phyloP scores from a whole-genome alignment of 2,888 invertebrate species.

The Pachycephus smyrnensis region DNA sequence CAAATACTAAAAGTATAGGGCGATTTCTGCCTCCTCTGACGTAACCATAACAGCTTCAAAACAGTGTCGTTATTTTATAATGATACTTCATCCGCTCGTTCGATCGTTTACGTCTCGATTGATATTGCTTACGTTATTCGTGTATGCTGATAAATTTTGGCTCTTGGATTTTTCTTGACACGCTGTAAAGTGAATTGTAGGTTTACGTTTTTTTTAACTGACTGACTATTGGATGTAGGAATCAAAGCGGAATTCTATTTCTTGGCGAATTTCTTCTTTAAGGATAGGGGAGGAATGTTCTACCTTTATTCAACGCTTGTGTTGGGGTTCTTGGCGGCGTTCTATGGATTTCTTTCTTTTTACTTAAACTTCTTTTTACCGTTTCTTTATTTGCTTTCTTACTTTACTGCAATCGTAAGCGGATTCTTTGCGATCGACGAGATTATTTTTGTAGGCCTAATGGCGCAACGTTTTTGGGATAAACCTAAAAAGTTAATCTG shows the following conservation, averaged over 20 bases:
- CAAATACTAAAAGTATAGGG: neutral
- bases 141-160: neutral
- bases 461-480: neutral
- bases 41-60: neutral
- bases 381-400: neutral
- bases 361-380: neutral
- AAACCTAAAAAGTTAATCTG: conserved; percentile 21
- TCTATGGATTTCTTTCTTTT: neutral
- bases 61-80: neutral
- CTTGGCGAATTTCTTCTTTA: neutral
- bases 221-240: neutral
- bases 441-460: neutral
- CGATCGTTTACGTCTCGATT: neutral
- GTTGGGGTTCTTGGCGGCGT: neutral
- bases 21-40: neutral
- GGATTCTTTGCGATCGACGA: neutral
- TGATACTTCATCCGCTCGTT: neutral
- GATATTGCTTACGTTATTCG: neutral
- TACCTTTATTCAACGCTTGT: neutral
- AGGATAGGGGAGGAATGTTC: neutral
- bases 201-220: neutral
- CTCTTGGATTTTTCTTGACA: neutral
- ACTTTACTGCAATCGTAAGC: neutral
- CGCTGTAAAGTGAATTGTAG: neutral
- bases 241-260: neutral